Conservation (phyloP, 92 coral and sea anemone genomes). For the Pocillopora meandrina region DNA sequence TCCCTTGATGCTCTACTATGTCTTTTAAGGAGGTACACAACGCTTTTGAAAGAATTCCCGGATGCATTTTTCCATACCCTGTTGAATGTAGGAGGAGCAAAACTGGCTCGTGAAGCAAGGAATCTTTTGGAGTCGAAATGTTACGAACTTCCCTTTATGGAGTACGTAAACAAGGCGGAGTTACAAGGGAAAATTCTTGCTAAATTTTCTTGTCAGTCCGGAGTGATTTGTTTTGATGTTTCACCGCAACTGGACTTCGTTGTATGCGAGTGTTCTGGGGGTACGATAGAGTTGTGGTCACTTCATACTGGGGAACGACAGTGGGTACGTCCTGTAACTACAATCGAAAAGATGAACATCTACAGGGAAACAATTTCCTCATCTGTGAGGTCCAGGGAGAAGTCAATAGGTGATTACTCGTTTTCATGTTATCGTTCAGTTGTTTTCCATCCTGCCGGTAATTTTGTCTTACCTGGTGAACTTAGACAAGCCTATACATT, state of each 20-base stretch:
- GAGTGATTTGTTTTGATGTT: constrained; percentile 19
- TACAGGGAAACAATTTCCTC: background rate
- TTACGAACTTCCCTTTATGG: constrained; percentile 3
- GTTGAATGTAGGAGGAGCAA: constrained; percentile 2
- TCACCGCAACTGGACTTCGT: background rate
- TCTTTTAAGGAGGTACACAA: background rate
- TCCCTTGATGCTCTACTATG: no score
- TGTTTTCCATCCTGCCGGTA: constrained; percentile 30
- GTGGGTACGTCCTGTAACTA: constrained; percentile 8
- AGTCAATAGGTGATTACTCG: no score
- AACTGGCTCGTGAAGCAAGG: background rate
- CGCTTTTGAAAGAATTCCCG: background rate
- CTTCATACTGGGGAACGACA: constrained; percentile 9
- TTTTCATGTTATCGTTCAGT: constrained; percentile 12
- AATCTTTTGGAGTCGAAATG: constrained; percentile 1
- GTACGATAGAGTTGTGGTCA: constrained; percentile 20
- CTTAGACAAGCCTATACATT: constrained; percentile 31
- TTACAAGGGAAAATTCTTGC: background rate
- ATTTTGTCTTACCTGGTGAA: constrained; percentile 32
- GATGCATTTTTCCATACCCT: background rate
- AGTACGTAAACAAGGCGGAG: background rate
- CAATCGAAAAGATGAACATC: no score
- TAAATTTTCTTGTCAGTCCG: background rate
- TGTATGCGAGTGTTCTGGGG: constrained; percentile 4
- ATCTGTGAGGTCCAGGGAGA: background rate